phyloP scores from a whole-genome alignment of 2,888 invertebrate genomes.

The Ennomos quercinarius region DNA sequence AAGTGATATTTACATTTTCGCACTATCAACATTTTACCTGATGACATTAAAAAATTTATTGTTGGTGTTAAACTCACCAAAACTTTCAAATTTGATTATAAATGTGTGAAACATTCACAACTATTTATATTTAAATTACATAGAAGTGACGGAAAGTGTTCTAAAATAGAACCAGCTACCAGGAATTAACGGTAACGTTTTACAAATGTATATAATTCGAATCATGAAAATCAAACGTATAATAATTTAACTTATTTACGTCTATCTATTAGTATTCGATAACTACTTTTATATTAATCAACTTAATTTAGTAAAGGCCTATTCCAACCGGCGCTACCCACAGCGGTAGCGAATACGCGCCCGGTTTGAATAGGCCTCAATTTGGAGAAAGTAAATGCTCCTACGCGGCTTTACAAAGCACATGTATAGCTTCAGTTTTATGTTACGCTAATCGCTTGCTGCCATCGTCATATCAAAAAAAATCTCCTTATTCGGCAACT shows the following conservation, averaged over 20 bases:
- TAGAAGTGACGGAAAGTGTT: conserved; percentile 3
- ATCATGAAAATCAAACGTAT: background rate
- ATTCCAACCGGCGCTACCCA: too few relatives aligned
- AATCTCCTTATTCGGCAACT: background rate
- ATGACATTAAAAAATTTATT: too few relatives aligned
- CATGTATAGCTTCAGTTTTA: background rate
- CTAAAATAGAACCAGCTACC: too few relatives aligned
- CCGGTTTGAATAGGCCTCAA: too few relatives aligned
- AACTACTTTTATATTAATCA: conserved; percentile 10
- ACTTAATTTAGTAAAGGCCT: conserved; percentile 1
- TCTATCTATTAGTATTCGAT: conserved; percentile 11
- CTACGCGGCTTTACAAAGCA: conserved; percentile 22
- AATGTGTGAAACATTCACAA: too few relatives aligned
- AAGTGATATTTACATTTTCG: too few relatives aligned
- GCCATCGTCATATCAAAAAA: conserved; percentile 9
- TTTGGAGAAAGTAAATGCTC: background rate
- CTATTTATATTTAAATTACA: background rate
- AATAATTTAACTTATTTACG: conserved; percentile 6
- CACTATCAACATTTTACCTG: too few relatives aligned
- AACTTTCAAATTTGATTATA: too few relatives aligned
- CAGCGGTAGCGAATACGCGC: too few relatives aligned
- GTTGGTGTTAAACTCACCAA: too few relatives aligned
- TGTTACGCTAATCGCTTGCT: conserved; percentile 7
- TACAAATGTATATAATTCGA: background rate
- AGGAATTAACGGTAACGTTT: background rate